Conservation (phyloP, 2,113 vertebrate species). For the Oryzias javanicus region DNA sequence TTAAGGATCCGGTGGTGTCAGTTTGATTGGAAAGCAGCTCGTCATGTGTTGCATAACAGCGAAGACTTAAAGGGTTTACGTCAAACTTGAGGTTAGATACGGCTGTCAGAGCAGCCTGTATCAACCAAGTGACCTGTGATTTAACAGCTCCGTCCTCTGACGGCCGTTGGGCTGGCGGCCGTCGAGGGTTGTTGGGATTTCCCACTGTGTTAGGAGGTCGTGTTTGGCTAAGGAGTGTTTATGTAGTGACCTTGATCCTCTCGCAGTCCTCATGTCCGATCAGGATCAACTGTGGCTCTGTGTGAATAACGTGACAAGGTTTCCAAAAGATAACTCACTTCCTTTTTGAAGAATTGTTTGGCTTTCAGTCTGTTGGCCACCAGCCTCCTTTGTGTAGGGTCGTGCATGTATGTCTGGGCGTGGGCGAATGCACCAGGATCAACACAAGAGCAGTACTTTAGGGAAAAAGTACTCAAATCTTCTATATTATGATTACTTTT, state of each 20-base stretch:
- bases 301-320: slow-evolving; percentile 52
- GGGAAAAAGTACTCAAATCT: not conserved
- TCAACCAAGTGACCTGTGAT: not conserved
- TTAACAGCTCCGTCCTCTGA: slow-evolving; percentile 5
- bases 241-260: slow-evolving; percentile 48
- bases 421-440: slow-evolving; percentile 24
- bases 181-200: slow-evolving; percentile 36
- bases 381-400: slow-evolving; percentile 51
- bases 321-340: slow-evolving; percentile 67
- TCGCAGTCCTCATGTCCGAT: slow-evolving; percentile 61
- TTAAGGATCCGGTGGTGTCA: no score
- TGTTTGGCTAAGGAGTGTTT: slow-evolving; percentile 67
- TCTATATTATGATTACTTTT: not conserved
- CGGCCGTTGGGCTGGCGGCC: slow-evolving; percentile 5
- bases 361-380: slow-evolving; percentile 74
- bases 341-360: slow-evolving; percentile 69
- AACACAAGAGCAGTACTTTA: not conserved
- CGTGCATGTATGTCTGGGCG: slow-evolving; percentile 14
- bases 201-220: slow-evolving; percentile 52
- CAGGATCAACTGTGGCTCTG: slow-evolving; percentile 62
- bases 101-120: no score
- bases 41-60: no score
- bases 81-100: no score
- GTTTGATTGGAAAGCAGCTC: no score
- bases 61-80: no score